phyloP scores from a whole-genome alignment of 2,113 vertebrate genomes.

The Abramis brama region DNA sequence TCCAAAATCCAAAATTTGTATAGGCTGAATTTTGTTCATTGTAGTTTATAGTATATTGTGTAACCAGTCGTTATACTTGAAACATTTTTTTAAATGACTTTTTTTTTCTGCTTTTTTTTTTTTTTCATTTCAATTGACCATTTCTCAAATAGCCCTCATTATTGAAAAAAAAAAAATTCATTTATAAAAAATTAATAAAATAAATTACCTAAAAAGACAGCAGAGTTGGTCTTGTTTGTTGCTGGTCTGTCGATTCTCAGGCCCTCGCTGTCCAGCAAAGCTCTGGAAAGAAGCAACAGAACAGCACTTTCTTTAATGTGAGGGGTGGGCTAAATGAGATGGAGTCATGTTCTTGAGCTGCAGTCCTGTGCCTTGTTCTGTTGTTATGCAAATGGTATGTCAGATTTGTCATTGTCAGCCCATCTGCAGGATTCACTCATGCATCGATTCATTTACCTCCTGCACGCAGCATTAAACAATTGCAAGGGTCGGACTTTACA shows the following conservation, averaged over 20 bases:
- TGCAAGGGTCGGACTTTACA: slow-evolving; percentile 35
- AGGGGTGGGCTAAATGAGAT: slow-evolving; percentile 24
- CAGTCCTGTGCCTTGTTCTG: slow-evolving; percentile 56
- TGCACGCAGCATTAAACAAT: background rate
- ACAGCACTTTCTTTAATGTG: background rate
- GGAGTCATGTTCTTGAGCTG: slow-evolving; percentile 55
- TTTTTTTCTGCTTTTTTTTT: no score
- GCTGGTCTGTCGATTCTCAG: slow-evolving; percentile 49
- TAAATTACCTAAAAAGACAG: slow-evolving; percentile 38
- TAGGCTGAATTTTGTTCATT: background rate
- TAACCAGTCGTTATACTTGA: no score
- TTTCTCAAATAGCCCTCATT: background rate
- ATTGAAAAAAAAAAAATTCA: background rate
- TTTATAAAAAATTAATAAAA: background rate
- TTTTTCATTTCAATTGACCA: background rate
- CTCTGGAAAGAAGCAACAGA: slow-evolving; percentile 64
- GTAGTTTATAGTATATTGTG: no score
- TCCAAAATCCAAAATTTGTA: background rate
- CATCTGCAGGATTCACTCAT: slow-evolving; percentile 69
- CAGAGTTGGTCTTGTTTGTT: slow-evolving; percentile 54
- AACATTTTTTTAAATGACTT: no score
- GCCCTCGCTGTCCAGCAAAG: slow-evolving; percentile 72
- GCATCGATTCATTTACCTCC: slow-evolving; percentile 38
- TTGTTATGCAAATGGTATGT: slow-evolving; percentile 76
- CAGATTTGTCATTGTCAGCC: slow-evolving; percentile 67